Base-by-base conservation (phyloP, 2,113 vertebrate genomes). In the Phycodurus eques region DNA sequence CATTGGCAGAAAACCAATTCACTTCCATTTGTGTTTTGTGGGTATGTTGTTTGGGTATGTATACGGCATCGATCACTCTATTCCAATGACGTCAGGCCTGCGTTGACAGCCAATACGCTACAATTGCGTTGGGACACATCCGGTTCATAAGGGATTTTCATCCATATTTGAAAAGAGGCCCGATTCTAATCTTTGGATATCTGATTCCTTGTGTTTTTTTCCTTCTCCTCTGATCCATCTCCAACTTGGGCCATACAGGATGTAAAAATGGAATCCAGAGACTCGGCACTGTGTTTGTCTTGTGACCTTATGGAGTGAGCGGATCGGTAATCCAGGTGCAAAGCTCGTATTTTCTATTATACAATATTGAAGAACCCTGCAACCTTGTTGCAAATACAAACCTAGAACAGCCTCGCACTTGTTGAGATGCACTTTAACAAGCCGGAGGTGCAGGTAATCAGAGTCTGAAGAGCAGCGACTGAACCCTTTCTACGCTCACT, bases 401-500 rank as follows among this genome's bases (percentile, higher is more conserved):
- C 35, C 31, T 42, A 44, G n/a, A 35, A 31, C 12, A 39, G 27
- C 14, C 43, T 3, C 6, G 19, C 15, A 17, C 56, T 42, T 44
- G 39, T 59, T 64, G 63, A 53, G 62, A 51, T 66, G 61, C 39
- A 56, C 62, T 67, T 15, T 13, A 66, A 20, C 11, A 49, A 61
- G 78, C 12, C 22, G 4, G 19, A 44, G 31, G 54, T 43, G 8
- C 74, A 35, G 17, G 53, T 69, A 35, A 81, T 80, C 77, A 54
- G 9, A 73, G 62, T 67, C 71, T 71, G 67, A 11, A 27, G 62
- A 69, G 63, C 27, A 75, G 56, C 51, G 57, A 19, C 80, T 66
- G 3, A 73, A 77, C 70, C 62, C 72, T 44, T 33, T 75, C 51
- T 8, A 49, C 49, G 17, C 5, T 61, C 47, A 56, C 66, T 76